Conservation (phyloP, 2,797 vertebrate species). For the Anolis apletophallus region DNA sequence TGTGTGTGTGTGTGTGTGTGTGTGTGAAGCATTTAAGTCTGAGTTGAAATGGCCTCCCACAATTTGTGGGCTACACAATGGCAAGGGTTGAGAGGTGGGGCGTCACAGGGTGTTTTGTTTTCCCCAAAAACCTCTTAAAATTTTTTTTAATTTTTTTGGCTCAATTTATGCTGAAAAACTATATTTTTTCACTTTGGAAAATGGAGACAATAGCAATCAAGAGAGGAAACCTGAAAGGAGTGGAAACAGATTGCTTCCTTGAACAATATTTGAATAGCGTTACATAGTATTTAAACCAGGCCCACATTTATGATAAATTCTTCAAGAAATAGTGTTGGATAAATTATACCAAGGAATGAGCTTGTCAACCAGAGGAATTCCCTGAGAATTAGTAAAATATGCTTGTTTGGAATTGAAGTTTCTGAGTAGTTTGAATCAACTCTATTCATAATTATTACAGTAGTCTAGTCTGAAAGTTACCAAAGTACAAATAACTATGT, state of each 20-base stretch:
- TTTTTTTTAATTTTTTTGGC: neutral
- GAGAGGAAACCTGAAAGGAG: neutral
- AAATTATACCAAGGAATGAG: neutral
- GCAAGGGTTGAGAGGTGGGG: no score
- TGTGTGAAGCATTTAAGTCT: no score
- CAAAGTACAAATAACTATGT: neutral
- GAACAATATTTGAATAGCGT: neutral
- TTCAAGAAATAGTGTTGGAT: no score
- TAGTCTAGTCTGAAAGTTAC: neutral
- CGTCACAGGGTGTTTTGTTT: neutral
- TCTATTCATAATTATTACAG: no score
- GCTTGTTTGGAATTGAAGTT: neutral
- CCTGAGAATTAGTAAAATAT: neutral
- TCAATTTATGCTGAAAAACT: neutral
- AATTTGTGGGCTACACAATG: neutral
- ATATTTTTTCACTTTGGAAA: neutral
- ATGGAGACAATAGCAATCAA: neutral
- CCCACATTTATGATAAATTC: no score
- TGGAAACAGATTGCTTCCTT: neutral
- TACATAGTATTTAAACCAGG: neutral
- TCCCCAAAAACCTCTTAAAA: neutral
- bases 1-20: no score
- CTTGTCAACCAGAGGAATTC: neutral
- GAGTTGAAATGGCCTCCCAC: neutral
- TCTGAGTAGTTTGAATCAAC: neutral